Conservation (phyloP, 30 jellyfish, hydroid and myxozoan genomes). For the Pseudorhiza aurosa region DNA sequence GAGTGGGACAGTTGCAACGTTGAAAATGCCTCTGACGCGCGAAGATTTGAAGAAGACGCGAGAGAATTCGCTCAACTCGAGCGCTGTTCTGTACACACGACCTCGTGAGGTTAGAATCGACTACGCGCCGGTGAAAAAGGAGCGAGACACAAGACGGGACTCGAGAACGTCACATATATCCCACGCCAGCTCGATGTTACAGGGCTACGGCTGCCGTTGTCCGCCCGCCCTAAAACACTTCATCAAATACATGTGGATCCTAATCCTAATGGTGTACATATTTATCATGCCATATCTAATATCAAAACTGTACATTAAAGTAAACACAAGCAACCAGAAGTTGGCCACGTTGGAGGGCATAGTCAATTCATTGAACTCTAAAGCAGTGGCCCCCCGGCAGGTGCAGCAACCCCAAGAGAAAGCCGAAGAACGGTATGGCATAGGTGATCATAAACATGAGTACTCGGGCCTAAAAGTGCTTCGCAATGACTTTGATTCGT, state of each 20-base stretch:
- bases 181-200: conserved; percentile 69
- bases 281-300: conserved; percentile 82
- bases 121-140: conserved; percentile 60
- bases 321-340: conserved; percentile 18
- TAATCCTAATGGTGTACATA: conserved; percentile 65
- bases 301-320: conserved; percentile 44
- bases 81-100: conserved; percentile 57
- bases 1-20: not conserved
- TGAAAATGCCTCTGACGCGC: conserved; percentile 32
- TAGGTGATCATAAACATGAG: not conserved
- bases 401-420: not conserved
- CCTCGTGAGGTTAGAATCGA: conserved; percentile 78
- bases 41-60: conserved; percentile 49
- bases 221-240: conserved; percentile 75
- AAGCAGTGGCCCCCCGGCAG: conserved; percentile 9
- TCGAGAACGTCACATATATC: conserved; percentile 62
- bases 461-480: not conserved
- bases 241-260: conserved; percentile 76
- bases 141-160: conserved; percentile 45
- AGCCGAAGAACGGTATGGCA: not conserved
- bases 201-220: conserved; percentile 81
- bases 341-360: conserved; percentile 32
- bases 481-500: not conserved
- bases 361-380: conserved; percentile 9
- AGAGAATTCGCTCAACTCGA: conserved; percentile 53